Base-by-base conservation (phyloP, 2,888 invertebrate genomes). In the Yponomeuta evonymella region DNA sequence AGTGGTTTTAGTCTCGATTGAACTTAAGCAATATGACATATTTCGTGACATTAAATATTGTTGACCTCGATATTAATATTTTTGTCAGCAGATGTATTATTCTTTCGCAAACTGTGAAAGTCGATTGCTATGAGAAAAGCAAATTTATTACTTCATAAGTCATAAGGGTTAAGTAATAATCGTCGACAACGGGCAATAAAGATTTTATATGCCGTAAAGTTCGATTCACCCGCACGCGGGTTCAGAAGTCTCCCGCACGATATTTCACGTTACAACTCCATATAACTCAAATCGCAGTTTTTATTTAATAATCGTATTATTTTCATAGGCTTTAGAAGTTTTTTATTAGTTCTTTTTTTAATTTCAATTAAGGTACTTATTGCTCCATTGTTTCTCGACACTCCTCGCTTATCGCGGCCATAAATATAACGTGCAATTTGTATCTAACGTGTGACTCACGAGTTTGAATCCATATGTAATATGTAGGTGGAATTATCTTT, bases 61-160 rank as follows among this genome's bases (percentile, higher is more conserved):
- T 58, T 58, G 12, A 58, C 12, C 51, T 43, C 43, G 6, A 43
- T 43, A 43, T 8, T 15, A 58, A 58, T 15, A 58, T 58, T 12
- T 58, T 58, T 15, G 51, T 12, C 51, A 15, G 51, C 51, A 15
- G 15, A 58, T 58, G 48, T 48, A 69, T 68, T 48, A 3, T 48
- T 48, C 6, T 48, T 51, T 10, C 79, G 80, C 80, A 58, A 58
- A 8, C 51, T 15, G 51, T 58, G 15, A 58, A 58, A 15, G 4
- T 58, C 51, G 51, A 80, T 80, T 79, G 84, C 83, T 83, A 87
- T 87, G 85, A 83, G 83, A 83, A 87, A 84, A 86, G 86, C 83
- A 84, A 88, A 88, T 89, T 91, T 90, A 90, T 90, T 88, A 89
- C 90, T 89, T 89, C 89, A 90, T 90, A 91, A 90, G 89, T 90